Percentiles rank a stretch among this genome's conserved stretches.
Conservation (phyloP, 2,888 invertebrate genomes). For the Orgyia antiqua region DNA sequence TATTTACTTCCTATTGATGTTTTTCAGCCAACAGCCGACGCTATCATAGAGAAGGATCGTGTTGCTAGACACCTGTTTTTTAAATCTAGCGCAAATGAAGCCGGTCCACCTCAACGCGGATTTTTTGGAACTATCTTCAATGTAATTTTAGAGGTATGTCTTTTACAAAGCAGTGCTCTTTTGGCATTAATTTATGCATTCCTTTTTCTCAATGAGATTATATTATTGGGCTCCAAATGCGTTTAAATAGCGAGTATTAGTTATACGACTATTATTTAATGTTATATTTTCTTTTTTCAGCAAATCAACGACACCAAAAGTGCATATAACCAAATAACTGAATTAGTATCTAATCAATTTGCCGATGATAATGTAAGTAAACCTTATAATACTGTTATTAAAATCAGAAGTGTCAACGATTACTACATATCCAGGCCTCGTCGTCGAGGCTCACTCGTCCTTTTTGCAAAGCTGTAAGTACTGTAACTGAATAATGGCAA, state of each 20-base stretch:
- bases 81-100: slow-evolving; percentile 45
- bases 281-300: slow-evolving; percentile 44
- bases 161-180: no score
- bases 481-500: no score
- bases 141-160: slow-evolving; percentile 59
- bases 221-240: no score
- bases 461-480: no score
- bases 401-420: no score
- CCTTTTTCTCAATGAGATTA: no score
- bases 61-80: slow-evolving; percentile 43
- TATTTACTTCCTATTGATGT: not conserved
- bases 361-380: slow-evolving; percentile 62
- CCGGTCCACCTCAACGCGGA: slow-evolving; percentile 57
- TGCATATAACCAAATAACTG: slow-evolving; percentile 67
- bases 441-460: no score
- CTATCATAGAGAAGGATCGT: slow-evolving; percentile 55
- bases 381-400: no score
- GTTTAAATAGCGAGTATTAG: not conserved
- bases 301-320: slow-evolving; percentile 75
- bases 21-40: slow-evolving; percentile 59
- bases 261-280: no score
- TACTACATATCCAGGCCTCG: no score
- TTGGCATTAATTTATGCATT: no score
- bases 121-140: slow-evolving; percentile 72
- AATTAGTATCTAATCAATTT: slow-evolving; percentile 61